phyloP scores from a whole-genome alignment of 2,113 vertebrate species.

The Calonectris borealis region DNA sequence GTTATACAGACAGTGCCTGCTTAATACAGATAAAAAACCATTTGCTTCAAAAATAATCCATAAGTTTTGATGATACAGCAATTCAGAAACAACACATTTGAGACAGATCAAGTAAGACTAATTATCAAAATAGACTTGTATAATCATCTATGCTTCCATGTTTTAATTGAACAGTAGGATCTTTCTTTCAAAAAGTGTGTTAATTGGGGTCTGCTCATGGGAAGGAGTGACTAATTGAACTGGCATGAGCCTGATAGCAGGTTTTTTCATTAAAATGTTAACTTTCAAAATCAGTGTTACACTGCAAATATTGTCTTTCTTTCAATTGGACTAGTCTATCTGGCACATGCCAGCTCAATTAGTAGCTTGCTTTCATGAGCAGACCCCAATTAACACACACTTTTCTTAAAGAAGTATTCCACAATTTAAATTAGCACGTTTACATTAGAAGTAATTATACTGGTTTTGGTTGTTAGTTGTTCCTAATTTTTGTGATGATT shows the following conservation, averaged over 20 bases:
- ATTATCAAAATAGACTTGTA: conserved; percentile 34
- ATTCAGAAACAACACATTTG: neutral
- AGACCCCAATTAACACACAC: conserved; percentile 62
- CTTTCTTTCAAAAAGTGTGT: conserved; percentile 27
- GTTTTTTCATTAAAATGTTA: conserved; percentile 48
- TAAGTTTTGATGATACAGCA: neutral
- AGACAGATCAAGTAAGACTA: conserved; percentile 12
- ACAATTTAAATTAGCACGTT: conserved; percentile 54
- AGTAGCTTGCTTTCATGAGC: conserved; percentile 55
- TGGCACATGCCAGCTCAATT: conserved; percentile 58
- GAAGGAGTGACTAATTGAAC: conserved; percentile 63
- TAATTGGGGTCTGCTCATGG: conserved; percentile 59
- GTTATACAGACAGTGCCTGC: neutral
- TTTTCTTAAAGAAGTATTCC: conserved; percentile 55
- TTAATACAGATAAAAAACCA: neutral
- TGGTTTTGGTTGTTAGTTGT: conserved; percentile 25
- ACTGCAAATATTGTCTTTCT: conserved; percentile 54
- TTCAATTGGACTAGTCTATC: conserved; percentile 26
- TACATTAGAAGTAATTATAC: conserved; percentile 54
- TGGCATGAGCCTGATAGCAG: conserved; percentile 46
- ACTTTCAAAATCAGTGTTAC: conserved; percentile 65
- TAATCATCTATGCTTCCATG: conserved; percentile 24
- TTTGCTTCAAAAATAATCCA: neutral
- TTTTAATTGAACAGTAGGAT: conserved; percentile 45
- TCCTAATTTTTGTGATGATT: neutral